These are phyloP conservation scores for Pleuronectes platessa DNA, from an alignment of 2,113 vertebrate species.

Conservation along the genomic window DNA sequence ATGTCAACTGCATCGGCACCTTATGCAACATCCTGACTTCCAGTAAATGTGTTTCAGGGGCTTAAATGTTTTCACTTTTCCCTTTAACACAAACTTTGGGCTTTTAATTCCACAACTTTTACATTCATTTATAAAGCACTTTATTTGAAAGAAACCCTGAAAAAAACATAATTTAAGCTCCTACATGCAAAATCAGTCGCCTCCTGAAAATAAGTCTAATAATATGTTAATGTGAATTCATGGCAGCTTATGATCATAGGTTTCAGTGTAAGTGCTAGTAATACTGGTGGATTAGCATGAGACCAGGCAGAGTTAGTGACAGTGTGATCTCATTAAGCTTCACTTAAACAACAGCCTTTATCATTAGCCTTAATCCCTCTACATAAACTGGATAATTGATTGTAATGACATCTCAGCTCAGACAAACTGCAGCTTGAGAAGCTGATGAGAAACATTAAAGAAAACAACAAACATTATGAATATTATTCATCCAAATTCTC, in stretches of 20 bases:
- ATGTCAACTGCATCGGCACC: no score
- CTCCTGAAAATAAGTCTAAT: background rate
- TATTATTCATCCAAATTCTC: background rate
- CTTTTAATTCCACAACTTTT: no score
- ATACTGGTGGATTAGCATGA: constrained; percentile 22
- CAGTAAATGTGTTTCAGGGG: no score
- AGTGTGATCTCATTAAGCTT: constrained; percentile 24
- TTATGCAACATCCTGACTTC: no score
- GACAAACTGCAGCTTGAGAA: background rate
- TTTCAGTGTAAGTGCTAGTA: background rate
- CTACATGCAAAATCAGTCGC: no score
- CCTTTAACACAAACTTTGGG: no score
- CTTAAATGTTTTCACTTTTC: no score
- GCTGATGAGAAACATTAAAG: background rate
- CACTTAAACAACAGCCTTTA: constrained; percentile 18
- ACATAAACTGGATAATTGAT: constrained; percentile 3
- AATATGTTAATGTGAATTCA: constrained; percentile 4
- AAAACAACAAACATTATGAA: background rate
- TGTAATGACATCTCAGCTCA: background rate
- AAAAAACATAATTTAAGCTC: no score
- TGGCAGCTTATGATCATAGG: constrained; percentile 5
- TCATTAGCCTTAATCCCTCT: constrained; percentile 19
- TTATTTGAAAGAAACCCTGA: no score
- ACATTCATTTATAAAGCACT: no score
- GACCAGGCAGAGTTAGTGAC: background rate